Evolutionary conservation across 2,888 invertebrate species (phyloP), one percentile per base, ranked within the genome.

Genomic region (Gibbula magus): DNA sequence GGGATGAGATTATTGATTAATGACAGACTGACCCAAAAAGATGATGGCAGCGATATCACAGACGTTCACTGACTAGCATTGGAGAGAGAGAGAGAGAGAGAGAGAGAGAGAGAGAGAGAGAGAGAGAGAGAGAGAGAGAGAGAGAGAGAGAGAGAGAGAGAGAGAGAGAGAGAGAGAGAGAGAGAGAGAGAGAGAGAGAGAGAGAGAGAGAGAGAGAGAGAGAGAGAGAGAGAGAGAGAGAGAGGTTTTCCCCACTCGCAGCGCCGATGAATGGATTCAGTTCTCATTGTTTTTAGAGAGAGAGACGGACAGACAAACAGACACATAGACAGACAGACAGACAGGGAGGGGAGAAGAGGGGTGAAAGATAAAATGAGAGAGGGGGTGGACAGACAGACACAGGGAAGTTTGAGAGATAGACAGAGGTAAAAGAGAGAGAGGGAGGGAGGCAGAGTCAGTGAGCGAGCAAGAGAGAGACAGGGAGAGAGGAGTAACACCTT

Each of bases 61-160:
- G 25, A 25, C 13, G 66, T 25, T 4, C 8, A 22, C 18, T 10
- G n/a, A 53, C 4, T n/a, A n/a, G n/a, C n/a, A n/a, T n/a, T n/a
- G n/a, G n/a, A n/a, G 45, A 45, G 45, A 45, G 74, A 81, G 78
- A 81, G 70, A 77, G 54, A 78, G 51, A 81, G 66, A 53, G 25
- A 81, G 56, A 29, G n/a, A 53, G 53, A 66, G 67, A 79, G 61
- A 56, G 75, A 79, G 45, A 75, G 54, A 79, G 75, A 51, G 52
- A 45, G 56, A 56, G 7, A 7, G 56, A n/a, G 56, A 56, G 45
- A 13, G 8, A 45, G 25, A n/a, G 13, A 25, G 7, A 20, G 20
- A 56, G 20, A 56, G 3, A 56, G 5, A 56, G 4, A 56, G 25
- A 56, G 56, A 56, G 56, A 56, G 56, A 56, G 7, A 56, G 56